Evolutionary conservation across 92 coral and sea anemone species (phyloP).

Genomic region (Pocillopora grandis): DNA sequence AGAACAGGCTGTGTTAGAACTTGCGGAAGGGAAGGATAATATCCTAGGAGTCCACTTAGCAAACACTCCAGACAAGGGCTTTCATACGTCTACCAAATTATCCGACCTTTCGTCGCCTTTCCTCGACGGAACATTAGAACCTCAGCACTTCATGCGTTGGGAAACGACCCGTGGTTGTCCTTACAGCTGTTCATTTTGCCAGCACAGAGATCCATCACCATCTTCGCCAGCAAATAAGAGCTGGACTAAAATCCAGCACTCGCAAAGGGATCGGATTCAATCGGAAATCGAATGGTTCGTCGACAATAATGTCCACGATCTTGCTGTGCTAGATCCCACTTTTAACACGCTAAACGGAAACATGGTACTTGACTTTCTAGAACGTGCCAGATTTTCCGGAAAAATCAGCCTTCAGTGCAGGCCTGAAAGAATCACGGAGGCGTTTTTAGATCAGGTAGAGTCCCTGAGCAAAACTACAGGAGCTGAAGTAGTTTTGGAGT

Average conservation of each 20-base stretch:
- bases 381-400: constrained; percentile 39
- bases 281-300: constrained; percentile 52
- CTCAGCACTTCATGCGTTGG: constrained; percentile 57
- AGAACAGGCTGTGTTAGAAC: constrained; percentile 37
- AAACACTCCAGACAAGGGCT: constrained; percentile 34
- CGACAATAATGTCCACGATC: constrained; percentile 29
- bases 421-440: constrained; percentile 34
- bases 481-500: constrained; percentile 46
- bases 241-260: constrained; percentile 49
- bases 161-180: constrained; percentile 59
- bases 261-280: constrained; percentile 34
- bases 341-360: constrained; percentile 41
- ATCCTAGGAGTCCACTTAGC: constrained; percentile 36
- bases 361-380: constrained; percentile 31
- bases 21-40: constrained; percentile 40
- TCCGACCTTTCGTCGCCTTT: constrained; percentile 45
- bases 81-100: constrained; percentile 33
- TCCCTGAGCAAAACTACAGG: constrained; percentile 37
- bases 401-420: constrained; percentile 46
- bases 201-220: constrained; percentile 46
- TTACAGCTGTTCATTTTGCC: constrained; percentile 53
- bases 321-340: constrained; percentile 56
- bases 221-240: constrained; percentile 25
- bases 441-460: constrained; percentile 49
- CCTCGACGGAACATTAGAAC: constrained; percentile 41